Evolutionary conservation across 2,888 invertebrate genomes (phyloP), one percentile per base, ranked within the genome.

Genomic region (Altica lythri): DNA sequence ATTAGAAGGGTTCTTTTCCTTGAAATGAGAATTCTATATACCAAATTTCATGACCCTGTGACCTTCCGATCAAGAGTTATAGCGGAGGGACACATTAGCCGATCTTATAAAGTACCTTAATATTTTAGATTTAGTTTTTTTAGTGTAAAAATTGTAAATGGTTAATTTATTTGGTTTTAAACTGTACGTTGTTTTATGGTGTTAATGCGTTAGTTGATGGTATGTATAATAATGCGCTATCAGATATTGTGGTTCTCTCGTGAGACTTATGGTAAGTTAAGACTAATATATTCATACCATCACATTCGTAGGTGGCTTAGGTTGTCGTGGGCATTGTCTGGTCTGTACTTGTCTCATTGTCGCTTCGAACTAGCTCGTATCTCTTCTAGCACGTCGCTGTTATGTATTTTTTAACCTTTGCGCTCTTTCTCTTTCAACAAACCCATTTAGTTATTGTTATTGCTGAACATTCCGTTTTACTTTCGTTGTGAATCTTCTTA

Each of bases 221-320:
- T 61, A 61, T 57, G 59, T 61, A 59, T 57, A 61, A 61, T 61
- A 61, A 61, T 49, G 57, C 57, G 45, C 53, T 55, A 61, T 61
- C 61, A 57, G 61, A 61, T 61, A 61, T 59, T 59, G 59, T 60
- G 53, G 55, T 55, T 49, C 50, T 47, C 49, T 60, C 62, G 18
- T 29, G 67, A 72, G 70, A 73, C 67, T 73, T 72, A 73, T 72
- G 70, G 71, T 71, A 71, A 71, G 69, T 68, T 60, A 59, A 63
- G 62, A 68, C 69, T 73, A 74, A 74, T 73, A 73, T 74, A 74
- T 74, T 74, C 72, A 74, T 73, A 72, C 72, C 65, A 67, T 69
- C 61, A 45, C 48, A 48, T 44, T 68, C 67, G 66, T 67, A 69
- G 67, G 68, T 68, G 70, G 63, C 57, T 60, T 54, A 44, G 55